Conservation (phyloP, 2,797 vertebrate genomes). For the Scleropages formosus region DNA sequence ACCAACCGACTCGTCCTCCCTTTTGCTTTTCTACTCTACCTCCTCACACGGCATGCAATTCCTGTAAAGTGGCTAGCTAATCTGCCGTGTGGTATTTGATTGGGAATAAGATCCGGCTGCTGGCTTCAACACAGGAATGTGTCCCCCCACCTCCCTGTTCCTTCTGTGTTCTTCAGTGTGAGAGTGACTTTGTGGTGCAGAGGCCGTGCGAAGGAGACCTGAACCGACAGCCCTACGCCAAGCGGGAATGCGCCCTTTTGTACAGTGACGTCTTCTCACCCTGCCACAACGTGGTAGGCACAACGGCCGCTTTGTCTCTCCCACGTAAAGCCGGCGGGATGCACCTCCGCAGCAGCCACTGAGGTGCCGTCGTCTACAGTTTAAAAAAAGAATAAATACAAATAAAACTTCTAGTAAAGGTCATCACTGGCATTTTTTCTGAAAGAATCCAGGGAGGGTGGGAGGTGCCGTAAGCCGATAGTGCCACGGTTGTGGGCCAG, state of each 20-base stretch:
- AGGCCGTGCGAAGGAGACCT: slow-evolving; percentile 93
- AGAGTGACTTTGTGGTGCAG: slow-evolving; percentile 80
- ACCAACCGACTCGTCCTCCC: neutral
- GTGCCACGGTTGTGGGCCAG: neutral
- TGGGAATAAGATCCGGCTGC: slow-evolving; percentile 54
- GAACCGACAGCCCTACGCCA: slow-evolving; percentile 94
- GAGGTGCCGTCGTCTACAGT: neutral
- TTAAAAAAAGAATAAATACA: neutral
- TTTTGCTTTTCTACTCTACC: neutral
- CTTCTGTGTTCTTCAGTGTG: slow-evolving; percentile 71
- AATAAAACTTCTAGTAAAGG: neutral
- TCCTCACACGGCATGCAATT: neutral
- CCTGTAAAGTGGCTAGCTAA: slow-evolving; percentile 42
- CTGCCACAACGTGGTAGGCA: slow-evolving; percentile 95
- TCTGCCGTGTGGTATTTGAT: slow-evolving; percentile 58
- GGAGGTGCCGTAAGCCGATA: neutral
- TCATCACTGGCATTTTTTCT: neutral
- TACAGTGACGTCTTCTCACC: slow-evolving; percentile 95
- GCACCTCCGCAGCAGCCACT: neutral
- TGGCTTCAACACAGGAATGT: neutral
- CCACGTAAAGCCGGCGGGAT: neutral
- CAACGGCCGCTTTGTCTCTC: neutral
- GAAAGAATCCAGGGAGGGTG: neutral
- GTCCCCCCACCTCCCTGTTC: neutral
- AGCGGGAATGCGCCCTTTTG: slow-evolving; percentile 92